Conservation (phyloP, 2,888 invertebrate species). For the Halocaridina rubra region DNA sequence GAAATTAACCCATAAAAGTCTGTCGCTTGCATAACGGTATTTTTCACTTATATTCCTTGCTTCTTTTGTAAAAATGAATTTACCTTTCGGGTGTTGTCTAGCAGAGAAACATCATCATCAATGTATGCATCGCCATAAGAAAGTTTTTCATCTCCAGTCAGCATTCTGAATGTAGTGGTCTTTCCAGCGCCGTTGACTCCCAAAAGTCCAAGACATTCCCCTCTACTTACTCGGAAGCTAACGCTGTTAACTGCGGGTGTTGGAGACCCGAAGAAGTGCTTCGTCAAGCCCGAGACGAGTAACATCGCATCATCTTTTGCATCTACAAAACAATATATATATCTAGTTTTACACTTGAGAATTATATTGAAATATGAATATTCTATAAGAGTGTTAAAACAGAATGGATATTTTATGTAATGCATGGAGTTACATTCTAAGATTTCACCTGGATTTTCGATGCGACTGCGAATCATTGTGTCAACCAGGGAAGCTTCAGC, state of each 20-base stretch:
- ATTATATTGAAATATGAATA: too few relatives aligned
- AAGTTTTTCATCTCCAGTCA: conserved; percentile 71
- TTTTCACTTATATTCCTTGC: too few relatives aligned
- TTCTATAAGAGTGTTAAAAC: too few relatives aligned
- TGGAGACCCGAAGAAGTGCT: conserved; percentile 33
- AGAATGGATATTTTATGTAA: too few relatives aligned
- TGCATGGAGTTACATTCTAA: too few relatives aligned
- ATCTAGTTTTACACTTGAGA: too few relatives aligned
- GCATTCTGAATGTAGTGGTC: conserved; percentile 85
- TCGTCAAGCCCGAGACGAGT: conserved; percentile 35
- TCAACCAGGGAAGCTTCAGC: conserved; percentile 23
- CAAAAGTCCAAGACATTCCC: conserved; percentile 84
- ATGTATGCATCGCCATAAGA: conserved; percentile 62
- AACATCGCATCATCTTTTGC: neutral
- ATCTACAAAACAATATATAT: too few relatives aligned
- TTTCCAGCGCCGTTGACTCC: conserved; percentile 92
- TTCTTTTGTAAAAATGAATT: too few relatives aligned
- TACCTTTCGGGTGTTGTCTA: neutral
- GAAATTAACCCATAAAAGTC: neutral
- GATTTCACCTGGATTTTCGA: neutral
- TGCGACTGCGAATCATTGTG: neutral
- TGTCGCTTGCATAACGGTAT: neutral
- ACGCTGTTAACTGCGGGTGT: conserved; percentile 72
- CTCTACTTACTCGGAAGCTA: conserved; percentile 72
- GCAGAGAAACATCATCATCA: conserved; percentile 12